phyloP scores from a whole-genome alignment of 2,888 invertebrate species.

The Cataglyphis rosenhaueri region DNA sequence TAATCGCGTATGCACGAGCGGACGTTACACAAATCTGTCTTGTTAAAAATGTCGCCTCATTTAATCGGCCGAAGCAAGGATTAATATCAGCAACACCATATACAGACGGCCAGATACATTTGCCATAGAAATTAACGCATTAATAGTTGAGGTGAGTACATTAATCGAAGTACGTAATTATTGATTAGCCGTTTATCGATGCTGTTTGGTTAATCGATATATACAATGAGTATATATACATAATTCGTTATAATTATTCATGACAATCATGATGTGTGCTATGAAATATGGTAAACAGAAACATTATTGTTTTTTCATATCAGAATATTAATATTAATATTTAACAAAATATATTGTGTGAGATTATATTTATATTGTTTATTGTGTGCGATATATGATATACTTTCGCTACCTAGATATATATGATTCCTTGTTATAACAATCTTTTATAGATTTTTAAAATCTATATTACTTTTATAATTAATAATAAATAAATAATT shows the following conservation, averaged over 20 bases:
- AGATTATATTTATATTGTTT: not conserved
- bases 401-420: not conserved
- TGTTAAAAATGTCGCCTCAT: not conserved
- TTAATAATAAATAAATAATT: not conserved
- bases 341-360: too few relatives aligned
- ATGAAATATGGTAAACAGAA: not conserved
- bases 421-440: not conserved
- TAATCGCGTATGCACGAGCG: not conserved
- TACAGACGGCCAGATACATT: not conserved
- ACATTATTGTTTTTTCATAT: not conserved
- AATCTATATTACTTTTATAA: not conserved
- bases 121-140: not conserved
- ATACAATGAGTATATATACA: too few relatives aligned
- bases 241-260: not conserved
- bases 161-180: not conserved
- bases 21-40: too few relatives aligned
- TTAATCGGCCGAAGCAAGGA: not conserved
- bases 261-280: too few relatives aligned
- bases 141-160: not conserved
- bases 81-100: not conserved
- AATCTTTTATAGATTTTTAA: not conserved
- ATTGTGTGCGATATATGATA: not conserved
- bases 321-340: not conserved
- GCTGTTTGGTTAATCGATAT: too few relatives aligned
- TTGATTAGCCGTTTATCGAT: not conserved